Evolutionary conservation across 2,888 invertebrate species (phyloP), one percentile per base, ranked within the genome.

Genomic region (Ichneumoninae sp.): DNA sequence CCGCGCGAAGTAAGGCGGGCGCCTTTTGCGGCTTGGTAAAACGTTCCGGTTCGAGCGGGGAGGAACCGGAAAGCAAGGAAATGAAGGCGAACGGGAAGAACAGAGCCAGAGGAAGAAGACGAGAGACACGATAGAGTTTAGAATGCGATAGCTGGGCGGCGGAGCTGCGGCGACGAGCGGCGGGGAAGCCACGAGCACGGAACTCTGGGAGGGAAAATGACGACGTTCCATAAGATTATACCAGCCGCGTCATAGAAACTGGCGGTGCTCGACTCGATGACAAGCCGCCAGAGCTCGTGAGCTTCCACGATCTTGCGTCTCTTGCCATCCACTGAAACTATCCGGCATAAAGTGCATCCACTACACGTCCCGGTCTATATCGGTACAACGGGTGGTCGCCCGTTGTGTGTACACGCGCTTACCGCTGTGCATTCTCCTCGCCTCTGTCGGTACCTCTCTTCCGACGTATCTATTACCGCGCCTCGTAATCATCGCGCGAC

Each of bases 21-120:
- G 88, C 86, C 85, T 82, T 86, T 88, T 80, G 85, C 85, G 78
- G 70, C 82, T 85, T 80, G 79, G 86, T 83, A 86, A 89, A 89
- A 83, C 86, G 78, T 82, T 68, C 65, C 57, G 47, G 57, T n/a
- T 33, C 19, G 62, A 68, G 57, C 16, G 69, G 65, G 60, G 60
- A 54, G 62, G 33, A 69, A 79, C 22, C 60, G 74, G 66, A 6
- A 62, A 76, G 85, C 77, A 75, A 80, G 85, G 78, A 85, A 81
- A 81, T 78, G 75, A 85, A 85, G 83, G 80, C 66, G 82, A 82
- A 82, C 52, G 82, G 5, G 70, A 36, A 62, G 76, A 65, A 19
- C 40, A 70, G 79, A 72, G 75, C 30, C 16, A 26, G 66, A 57
- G 26, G 71, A n/a, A 30, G 44, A 69, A 77, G 52, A 70, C 66